Percentiles rank a stretch among this genome's conserved stretches.
These are phyloP conservation scores for Delichon dasypus DNA, from an alignment of 2,797 vertebrate species.

Conservation along the genomic window DNA sequence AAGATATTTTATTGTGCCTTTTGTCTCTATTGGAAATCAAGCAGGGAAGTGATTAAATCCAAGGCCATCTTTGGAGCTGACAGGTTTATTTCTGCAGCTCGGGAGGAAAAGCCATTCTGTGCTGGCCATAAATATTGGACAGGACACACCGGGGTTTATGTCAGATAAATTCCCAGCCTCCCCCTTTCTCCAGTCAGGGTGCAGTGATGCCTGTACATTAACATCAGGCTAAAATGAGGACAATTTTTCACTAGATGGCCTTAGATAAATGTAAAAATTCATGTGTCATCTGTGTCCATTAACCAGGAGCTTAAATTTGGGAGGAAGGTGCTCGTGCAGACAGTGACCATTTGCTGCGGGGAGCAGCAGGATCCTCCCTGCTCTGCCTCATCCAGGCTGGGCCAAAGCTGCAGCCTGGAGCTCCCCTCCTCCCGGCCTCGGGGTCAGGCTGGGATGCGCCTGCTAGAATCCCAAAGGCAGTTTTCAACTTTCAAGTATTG, in stretches of 20 bases:
- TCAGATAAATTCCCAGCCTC: constrained; percentile 40
- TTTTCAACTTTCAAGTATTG: not conserved
- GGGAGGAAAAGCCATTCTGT: constrained; percentile 9
- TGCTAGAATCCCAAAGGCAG: not conserved
- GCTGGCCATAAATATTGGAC: constrained; percentile 58
- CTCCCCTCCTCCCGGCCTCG: not conserved
- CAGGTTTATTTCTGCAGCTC: constrained; percentile 64
- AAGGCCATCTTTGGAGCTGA: constrained; percentile 46
- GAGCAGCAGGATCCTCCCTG: not conserved
- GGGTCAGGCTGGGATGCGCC: not conserved
- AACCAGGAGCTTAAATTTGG: not conserved
- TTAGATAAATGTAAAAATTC: not conserved
- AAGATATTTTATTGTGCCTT: constrained; percentile 39
- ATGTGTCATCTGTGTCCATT: not conserved
- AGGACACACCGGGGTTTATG: constrained; percentile 35
- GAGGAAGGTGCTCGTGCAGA: not conserved
- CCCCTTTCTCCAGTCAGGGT: not conserved
- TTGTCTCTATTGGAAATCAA: constrained; percentile 51
- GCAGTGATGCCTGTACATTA: constrained; percentile 11
- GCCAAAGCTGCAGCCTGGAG: not conserved
- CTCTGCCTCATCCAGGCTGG: accelerated
- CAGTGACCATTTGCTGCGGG: accelerated
- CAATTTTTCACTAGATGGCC: not conserved
- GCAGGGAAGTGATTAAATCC: constrained; percentile 39
- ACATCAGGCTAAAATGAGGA: not conserved